Evolutionary conservation across 2,888 invertebrate genomes (phyloP), one percentile per base, ranked within the genome.

Genomic region (Chrysolina oricalcia): DNA sequence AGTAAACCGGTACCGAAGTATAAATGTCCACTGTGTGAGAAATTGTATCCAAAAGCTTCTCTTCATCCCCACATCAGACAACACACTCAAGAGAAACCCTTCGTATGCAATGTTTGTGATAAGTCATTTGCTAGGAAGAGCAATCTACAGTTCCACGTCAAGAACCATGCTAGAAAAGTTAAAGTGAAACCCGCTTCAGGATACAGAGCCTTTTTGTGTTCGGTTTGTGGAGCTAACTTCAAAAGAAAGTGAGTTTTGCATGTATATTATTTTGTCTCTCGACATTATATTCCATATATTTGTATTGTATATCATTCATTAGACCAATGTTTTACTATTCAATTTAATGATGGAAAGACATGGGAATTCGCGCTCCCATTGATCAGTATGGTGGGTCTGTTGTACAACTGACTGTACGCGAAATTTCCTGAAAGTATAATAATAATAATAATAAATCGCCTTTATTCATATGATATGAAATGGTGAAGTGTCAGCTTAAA

Each of bases 61-160:
- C 87, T 96, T 17, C 91, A 93, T 1, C 91, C 91, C 73, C 95
- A 96, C 86, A 87, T 96, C 59, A 90, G 94, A 43, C 91, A 91
- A 71, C 96, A 96, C 83, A 95, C 95, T 0, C 92, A 93, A 40
- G 96, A 96, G 84, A 91, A 93, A 75, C 93, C 94, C 0, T 95
- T 92, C 82, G 88, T 90, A 3, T 96, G 96, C 82, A 87, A 89
- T 0, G 85, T 89, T 5, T 96, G 96, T 84, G 88, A 88, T 0
- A 89, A 91, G 0, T 91, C 91, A 76, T 96, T 95, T 84, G 91
- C 92, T 0, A 89, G 94, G 35, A 92, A 92, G 81, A 92, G 92
- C 64, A 93, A 93, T 82, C 89, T 94, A 68, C 90, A 91, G 41
- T 91, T 91, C 73, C 95, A 96, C 86, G 88, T 90, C 70, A 90